Percentiles rank a stretch among this genome's conserved stretches.
phyloP scores from a whole-genome alignment of 1,140 invertebrate genomes.

The Luehdorfia chinensis region DNA sequence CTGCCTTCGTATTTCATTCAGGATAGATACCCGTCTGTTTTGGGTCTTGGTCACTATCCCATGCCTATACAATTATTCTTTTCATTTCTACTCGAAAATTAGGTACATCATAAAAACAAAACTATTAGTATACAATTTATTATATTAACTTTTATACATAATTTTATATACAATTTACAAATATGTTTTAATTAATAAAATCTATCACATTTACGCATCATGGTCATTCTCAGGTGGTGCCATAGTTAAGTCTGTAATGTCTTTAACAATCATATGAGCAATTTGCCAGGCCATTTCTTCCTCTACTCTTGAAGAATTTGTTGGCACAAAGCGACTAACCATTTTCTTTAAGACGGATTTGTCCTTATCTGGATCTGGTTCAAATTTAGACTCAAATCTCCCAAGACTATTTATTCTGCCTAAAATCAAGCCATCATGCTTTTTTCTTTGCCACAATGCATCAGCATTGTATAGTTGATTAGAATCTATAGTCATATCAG shows the following conservation, averaged over 20 bases:
- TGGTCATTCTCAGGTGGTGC: slow-evolving; percentile 73
- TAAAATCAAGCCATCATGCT: slow-evolving; percentile 85
- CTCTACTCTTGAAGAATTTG: slow-evolving; percentile 90
- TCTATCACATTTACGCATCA: slow-evolving; percentile 63
- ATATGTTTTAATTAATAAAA: slow-evolving; percentile 1
- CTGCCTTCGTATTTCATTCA: too few relatives aligned
- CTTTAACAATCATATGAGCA: slow-evolving; percentile 95
- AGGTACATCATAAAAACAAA: too few relatives aligned
- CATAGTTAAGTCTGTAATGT: slow-evolving; percentile 91
- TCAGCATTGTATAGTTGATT: slow-evolving; percentile 90
- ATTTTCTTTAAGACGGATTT: slow-evolving; percentile 80
- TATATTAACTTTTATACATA: slow-evolving; percentile 13
- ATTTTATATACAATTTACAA: slow-evolving; percentile 18
- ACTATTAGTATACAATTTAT: too few relatives aligned
- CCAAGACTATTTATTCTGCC: slow-evolving; percentile 91
- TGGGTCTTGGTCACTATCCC: too few relatives aligned
- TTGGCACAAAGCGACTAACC: slow-evolving; percentile 87
- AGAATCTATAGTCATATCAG: slow-evolving; percentile 87
- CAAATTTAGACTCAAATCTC: slow-evolving; percentile 92
- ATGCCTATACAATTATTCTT: too few relatives aligned
- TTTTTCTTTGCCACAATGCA: slow-evolving; percentile 87
- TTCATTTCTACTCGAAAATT: too few relatives aligned
- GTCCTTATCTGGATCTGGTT: slow-evolving; percentile 87
- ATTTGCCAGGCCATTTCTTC: slow-evolving; percentile 97
- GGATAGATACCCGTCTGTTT: too few relatives aligned